These are phyloP conservation scores for Tychaedon coryphoeus DNA, from an alignment of 2,113 vertebrate species.

Conservation along the genomic window DNA sequence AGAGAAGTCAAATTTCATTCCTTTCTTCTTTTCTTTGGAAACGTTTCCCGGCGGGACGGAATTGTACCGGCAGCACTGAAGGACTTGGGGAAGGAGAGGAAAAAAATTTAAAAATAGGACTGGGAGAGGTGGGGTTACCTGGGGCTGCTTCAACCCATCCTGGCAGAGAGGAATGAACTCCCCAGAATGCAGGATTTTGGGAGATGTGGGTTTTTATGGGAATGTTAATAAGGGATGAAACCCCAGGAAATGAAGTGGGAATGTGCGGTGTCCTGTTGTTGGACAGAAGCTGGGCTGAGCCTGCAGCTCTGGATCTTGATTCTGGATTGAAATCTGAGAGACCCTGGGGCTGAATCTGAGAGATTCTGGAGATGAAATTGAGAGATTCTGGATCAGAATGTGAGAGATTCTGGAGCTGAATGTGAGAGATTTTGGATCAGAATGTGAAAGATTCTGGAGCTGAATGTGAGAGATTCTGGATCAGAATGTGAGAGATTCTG, in stretches of 20 bases:
- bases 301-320: neutral
- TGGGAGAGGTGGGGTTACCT: neutral
- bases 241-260: neutral
- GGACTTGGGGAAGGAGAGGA: neutral
- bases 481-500: no score
- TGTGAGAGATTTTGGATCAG: neutral
- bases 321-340: neutral
- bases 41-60: neutral
- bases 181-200: rapidly evolving
- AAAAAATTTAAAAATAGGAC: neutral
- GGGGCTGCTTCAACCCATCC: neutral
- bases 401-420: no score
- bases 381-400: no score
- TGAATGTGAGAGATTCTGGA: no score
- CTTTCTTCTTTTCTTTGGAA: neutral
- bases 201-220: neutral
- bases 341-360: no score
- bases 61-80: neutral
- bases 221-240: neutral
- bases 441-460: no score
- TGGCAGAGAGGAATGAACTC: neutral
- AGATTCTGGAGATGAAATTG: neutral
- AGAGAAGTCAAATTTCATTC: neutral
- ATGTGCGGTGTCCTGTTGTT: neutral
- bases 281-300: neutral